A percentile compares a stretch with the other conserved stretches of the same genome.
Conservation (phyloP, 2,797 vertebrate species). For the Avahi laniger region DNA sequence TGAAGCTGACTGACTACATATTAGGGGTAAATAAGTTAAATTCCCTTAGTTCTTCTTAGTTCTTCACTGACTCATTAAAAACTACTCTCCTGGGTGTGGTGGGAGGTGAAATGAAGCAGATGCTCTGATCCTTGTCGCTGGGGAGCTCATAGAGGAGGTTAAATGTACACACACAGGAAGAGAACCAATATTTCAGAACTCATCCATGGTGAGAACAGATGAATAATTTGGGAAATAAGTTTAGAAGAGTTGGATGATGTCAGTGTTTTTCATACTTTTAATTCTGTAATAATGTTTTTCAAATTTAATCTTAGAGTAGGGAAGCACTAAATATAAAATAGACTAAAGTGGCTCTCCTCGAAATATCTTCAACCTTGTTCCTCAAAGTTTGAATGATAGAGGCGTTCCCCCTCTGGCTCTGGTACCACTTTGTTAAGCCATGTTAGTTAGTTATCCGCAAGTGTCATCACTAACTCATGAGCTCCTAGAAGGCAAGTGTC, state of each 20-base stretch:
- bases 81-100: accelerated
- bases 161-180: neutral
- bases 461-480: neutral
- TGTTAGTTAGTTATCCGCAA: no score
- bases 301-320: neutral
- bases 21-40: neutral
- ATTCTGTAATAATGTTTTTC: neutral
- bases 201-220: neutral
- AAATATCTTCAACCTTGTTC: neutral
- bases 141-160: neutral
- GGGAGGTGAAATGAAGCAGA: neutral
- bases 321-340: neutral
- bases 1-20: neutral
- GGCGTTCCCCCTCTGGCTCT: accelerated
- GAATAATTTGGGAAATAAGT: neutral
- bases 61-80: neutral
- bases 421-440: neutral
- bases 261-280: neutral
- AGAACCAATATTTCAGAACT: neutral
- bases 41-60: neutral
- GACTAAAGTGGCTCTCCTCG: neutral
- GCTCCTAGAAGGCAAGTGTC: neutral
- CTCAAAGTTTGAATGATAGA: neutral
- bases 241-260: neutral
- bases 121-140: neutral